Evolutionary conservation across 2,113 vertebrate genomes (phyloP), one percentile per base, ranked within the genome.

Genomic region (Hyaena hyaena): DNA sequence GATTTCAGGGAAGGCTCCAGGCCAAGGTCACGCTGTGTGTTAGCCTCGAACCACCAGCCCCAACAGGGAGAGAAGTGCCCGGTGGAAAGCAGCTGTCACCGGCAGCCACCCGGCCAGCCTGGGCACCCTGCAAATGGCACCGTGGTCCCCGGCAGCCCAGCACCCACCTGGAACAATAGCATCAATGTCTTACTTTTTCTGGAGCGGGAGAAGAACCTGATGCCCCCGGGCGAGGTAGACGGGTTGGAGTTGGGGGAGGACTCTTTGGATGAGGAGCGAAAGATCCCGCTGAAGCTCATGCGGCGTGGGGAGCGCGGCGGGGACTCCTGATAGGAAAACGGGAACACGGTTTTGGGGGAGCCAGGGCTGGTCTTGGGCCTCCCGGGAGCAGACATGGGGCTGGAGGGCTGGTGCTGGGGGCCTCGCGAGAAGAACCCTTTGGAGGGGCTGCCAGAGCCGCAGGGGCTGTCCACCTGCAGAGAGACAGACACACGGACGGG

Each of bases 261-360:
- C 45, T 99, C 99, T 98, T 99, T 99, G 98, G 99, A 99, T 4
- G 99, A 99, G 2, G 99, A 99, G 96, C 99, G 99, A 98, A 99
- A 99, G 98, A 99, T 99, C 76, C 99, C 99, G 24, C 99, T 99
- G 99, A 99, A 99, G 98, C 99, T 99, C 98, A 99, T 98, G 87
- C 99, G 99, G 33, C 99, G 99, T 3, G 99, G 99, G 5, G 99
- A 99, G 95, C 99, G 99, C 12, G 99, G 99, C 0, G 99, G 99
- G 14, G 99, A 99, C 97, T 99, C 99, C 96, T 99, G 99, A 97
- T 99, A 98, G 66, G 99, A 98, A 98, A 99, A 99, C 0, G 99
- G 99, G 98, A 99, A 99, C 97, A 99, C 98, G 23, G 99, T 99
- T 98, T 99, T 99, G 89, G 99, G 99, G 50, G 99, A 99, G 77